A percentile compares a stretch with the other conserved stretches of the same genome.
Evolutionary conservation across 2,113 vertebrate genomes (phyloP).

Genomic region (Glareola pratincola): DNA sequence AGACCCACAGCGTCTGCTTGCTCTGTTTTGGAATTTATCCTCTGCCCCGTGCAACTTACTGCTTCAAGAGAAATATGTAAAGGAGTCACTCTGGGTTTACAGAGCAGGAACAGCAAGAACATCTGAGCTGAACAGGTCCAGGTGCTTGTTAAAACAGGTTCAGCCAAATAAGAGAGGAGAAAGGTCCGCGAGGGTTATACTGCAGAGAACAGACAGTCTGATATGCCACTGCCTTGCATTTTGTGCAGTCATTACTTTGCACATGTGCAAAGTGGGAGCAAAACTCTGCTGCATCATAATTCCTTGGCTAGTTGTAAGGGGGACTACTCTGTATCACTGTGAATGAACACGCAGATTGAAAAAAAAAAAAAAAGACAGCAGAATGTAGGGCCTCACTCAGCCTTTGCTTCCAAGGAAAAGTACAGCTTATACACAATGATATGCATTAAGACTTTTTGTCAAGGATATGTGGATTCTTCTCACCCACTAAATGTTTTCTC

Average conservation of each 20-base stretch:
- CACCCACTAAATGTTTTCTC: neutral
- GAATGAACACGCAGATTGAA: neutral
- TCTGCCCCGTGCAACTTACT: neutral
- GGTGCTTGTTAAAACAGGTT: neutral
- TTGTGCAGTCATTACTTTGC: neutral
- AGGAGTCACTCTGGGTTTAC: neutral
- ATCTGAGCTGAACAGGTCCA: neutral
- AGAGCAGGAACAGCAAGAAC: conserved; percentile 13
- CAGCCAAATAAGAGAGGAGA: neutral
- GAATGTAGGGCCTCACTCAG: neutral
- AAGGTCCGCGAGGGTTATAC: neutral
- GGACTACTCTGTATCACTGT: neutral
- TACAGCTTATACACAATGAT: neutral
- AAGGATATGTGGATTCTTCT: neutral
- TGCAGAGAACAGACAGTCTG: neutral
- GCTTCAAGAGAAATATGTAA: neutral
- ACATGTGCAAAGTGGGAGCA: neutral
- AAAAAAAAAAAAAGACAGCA: neutral
- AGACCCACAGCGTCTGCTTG: neutral
- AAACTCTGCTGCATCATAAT: neutral
- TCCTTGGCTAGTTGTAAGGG: neutral
- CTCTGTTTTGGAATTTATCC: conserved; percentile 45
- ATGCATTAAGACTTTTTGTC: neutral
- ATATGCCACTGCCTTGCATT: neutral
- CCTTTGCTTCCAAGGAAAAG: neutral